Evolutionary conservation across 2,888 invertebrate species (phyloP).

Genomic region (Didymodactylos carnosus): DNA sequence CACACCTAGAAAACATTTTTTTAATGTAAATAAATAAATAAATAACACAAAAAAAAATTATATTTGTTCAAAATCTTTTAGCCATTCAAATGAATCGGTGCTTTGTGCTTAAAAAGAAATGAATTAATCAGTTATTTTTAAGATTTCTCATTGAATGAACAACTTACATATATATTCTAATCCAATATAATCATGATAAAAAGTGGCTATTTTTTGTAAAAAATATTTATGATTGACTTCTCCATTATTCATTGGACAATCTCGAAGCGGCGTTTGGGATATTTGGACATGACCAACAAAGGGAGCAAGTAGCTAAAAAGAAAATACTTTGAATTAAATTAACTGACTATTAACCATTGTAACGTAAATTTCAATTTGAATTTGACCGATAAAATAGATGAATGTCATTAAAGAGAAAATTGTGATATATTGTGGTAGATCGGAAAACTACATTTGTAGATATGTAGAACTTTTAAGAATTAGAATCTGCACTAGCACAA

Average conservation of each 20-base stretch:
- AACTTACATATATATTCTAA: not conserved
- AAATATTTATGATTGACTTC: not conserved
- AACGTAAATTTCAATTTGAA: too few relatives aligned
- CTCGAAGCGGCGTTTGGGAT: not conserved
- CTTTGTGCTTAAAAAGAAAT: not conserved
- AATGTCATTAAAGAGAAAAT: too few relatives aligned
- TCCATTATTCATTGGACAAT: not conserved
- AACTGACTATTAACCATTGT: too few relatives aligned
- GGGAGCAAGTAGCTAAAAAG: not conserved
- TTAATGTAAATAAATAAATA: too few relatives aligned
- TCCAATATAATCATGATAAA: not conserved
- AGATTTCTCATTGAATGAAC: accelerated
- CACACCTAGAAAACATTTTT: too few relatives aligned
- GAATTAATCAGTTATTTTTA: not conserved
- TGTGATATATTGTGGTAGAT: too few relatives aligned
- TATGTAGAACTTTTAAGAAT: too few relatives aligned
- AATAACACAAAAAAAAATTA: too few relatives aligned
- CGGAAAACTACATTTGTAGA: too few relatives aligned
- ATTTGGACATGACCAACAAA: not conserved
- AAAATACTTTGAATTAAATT: not conserved
- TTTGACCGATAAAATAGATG: too few relatives aligned
- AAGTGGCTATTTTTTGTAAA: not conserved
- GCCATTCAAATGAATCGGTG: not conserved
- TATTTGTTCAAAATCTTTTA: not conserved
- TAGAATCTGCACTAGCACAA: too few relatives aligned